Base-by-base conservation (phyloP, 2,888 invertebrate species). In the Aspidiotus destructor region DNA sequence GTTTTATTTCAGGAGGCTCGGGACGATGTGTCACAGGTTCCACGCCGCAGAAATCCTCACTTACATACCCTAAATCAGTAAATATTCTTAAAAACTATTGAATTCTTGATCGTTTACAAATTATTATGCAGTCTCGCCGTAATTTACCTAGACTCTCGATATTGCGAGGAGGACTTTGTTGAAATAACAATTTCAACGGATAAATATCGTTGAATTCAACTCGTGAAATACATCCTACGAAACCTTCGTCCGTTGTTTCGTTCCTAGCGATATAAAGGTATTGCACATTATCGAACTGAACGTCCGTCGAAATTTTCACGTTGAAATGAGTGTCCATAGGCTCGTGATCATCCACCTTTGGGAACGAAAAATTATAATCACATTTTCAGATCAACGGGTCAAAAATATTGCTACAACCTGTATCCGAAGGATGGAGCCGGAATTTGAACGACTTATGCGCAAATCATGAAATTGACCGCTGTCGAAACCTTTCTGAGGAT, bases 131-230 rank as follows among this genome's bases (percentile, higher is more conserved):
- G 28, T 28, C 28, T 28, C 28, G 28, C 28, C 28, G 5, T 28
- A 28, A 28, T 60, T 28, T 13, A 52, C 52, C n/a, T 13, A 52
- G 52, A 15, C 52, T 15, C 11, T 85, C 81, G 48, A 97, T 88
- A 77, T 91, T 92, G 13, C 82, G 81, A 52, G 96, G 95, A 68
- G 90, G 88, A 76, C 92, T 88, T 78, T 97, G 92, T 79, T 97
- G 96, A 84, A 96, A 98, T 73, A 95, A 82, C 74, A 94, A 80
- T 78, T 96, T 96, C 58, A 98, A 80, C 0, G 97, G 97, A 79
- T 94, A 97, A 73, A 96, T 93, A 77, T 97, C 97, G 77, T 97
- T 96, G 77, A 98, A 97, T 80, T 96, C 93, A 8, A 96, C 92
- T 68, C 97, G 81, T 10, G 92, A 93, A 62, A 98, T 86, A 77